A percentile compares a stretch with the other conserved stretches of the same genome.
phyloP scores from a whole-genome alignment of 1,140 invertebrate genomes.

The Dryas iulia region DNA sequence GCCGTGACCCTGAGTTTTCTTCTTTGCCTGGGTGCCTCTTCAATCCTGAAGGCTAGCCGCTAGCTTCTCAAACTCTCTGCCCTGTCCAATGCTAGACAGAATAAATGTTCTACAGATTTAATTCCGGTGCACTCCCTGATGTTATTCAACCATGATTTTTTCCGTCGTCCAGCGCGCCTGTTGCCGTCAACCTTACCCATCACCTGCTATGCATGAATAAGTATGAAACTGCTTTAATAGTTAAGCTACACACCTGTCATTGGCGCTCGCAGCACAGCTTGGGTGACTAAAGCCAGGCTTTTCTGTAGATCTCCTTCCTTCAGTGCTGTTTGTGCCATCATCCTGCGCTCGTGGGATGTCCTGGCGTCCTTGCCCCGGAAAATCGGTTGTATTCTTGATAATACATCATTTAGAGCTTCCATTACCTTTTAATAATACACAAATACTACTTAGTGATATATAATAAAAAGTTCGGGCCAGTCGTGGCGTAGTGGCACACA shows the following conservation, averaged over 20 bases:
- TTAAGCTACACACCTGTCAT: conserved; percentile 54
- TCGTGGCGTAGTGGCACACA: too few relatives aligned
- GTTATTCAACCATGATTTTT: too few relatives aligned
- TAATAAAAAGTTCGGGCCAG: too few relatives aligned
- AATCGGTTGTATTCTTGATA: conserved; percentile 80
- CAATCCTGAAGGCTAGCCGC: too few relatives aligned
- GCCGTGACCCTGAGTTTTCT: too few relatives aligned
- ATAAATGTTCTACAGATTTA: too few relatives aligned
- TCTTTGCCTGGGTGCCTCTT: too few relatives aligned
- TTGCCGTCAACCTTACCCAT: too few relatives aligned
- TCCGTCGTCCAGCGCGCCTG: too few relatives aligned
- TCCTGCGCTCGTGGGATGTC: conserved; percentile 72
- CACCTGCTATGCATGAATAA: neutral
- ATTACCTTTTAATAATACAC: conserved; percentile 58
- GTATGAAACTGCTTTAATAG: neutral
- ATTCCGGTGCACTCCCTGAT: too few relatives aligned
- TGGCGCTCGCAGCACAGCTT: conserved; percentile 84
- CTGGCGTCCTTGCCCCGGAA: conserved; percentile 81
- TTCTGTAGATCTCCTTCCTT: conserved; percentile 76
- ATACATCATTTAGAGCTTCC: conserved; percentile 75
- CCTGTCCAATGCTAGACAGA: too few relatives aligned
- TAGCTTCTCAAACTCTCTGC: too few relatives aligned
- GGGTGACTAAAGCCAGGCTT: conserved; percentile 82
- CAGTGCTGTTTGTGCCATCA: conserved; percentile 73
- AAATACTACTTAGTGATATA: neutral